Base-by-base conservation (phyloP, 2,113 vertebrate species). In the Halichoerus grypus region DNA sequence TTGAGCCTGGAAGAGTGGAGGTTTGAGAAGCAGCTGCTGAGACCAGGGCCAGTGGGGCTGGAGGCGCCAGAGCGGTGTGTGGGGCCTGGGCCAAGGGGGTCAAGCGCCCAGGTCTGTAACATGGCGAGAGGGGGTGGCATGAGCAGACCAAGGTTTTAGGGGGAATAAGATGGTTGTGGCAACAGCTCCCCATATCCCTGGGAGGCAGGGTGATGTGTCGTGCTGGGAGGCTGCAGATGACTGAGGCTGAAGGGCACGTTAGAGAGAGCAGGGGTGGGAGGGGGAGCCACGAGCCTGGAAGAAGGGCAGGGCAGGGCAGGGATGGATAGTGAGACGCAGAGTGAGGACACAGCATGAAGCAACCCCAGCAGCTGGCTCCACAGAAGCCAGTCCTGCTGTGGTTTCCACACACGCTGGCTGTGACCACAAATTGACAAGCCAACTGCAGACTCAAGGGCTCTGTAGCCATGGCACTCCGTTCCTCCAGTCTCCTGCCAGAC, bases 351-450 rank as follows among this genome's bases (percentile, higher is more conserved):
- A 9, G 85, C 2, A 0, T 91, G 93, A 82, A 49, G 91, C 88
- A 94, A 93, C 33, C 24, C 55, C 11, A 4, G 28, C n/a, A 26
- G 82, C 46, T 0, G 1, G 9, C 28, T n/a, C 53, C 26, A 4
- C 81, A 57, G 39, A 61, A 9, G 51, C 18, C 0, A 0, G 31
- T 36, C 31, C 39, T 26, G 31, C 24, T 9, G 16, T 1, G 59
- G 46, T 93, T 77, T 96, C 82, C 86, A 90, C 69, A 71, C 77
- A 65, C 57, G 4, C 36, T 10, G 51, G 53, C 67, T 28, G 28
- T 24, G 88, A 79, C 95, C 91, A 76, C 87, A 85, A 36, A 93
- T 87, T 42, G 28, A 77, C 88, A 65, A 86, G 36, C 63, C 31
- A 49, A 67, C 31, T 15, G 16, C 69, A 69, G 89, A 33, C 63